Evolutionary conservation across 2,113 vertebrate genomes (phyloP).

Genomic region (Onychostruthus taczanowskii): DNA sequence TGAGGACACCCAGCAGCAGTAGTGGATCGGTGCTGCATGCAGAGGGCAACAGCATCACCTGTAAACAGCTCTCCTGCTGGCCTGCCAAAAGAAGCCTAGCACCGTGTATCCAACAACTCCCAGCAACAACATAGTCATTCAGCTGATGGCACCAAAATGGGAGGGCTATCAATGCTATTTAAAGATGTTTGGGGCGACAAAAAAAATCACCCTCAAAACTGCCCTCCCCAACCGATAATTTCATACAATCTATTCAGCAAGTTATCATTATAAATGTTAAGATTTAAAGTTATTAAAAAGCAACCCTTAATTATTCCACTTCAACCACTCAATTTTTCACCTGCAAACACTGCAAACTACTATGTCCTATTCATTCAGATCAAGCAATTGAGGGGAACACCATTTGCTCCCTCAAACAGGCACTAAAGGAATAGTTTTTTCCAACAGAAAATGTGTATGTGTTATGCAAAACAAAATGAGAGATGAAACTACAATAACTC

Average conservation of each 20-base stretch:
- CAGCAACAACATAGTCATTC: background rate
- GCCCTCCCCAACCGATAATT: background rate
- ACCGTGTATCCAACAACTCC: background rate
- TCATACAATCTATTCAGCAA: background rate
- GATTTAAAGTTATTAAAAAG: background rate
- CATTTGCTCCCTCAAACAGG: background rate
- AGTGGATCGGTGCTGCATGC: fast-evolving
- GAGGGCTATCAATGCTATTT: background rate
- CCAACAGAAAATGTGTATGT: background rate
- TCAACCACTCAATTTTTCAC: background rate
- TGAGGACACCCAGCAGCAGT: background rate
- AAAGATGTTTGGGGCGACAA: background rate
- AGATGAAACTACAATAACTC: background rate
- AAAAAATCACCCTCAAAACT: background rate
- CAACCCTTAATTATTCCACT: background rate
- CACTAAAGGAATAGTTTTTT: background rate
- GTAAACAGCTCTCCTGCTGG: background rate
- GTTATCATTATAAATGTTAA: background rate
- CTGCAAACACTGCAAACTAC: background rate
- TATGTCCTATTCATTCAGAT: background rate
- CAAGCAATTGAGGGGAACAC: background rate
- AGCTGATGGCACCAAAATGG: background rate
- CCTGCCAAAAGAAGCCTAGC: background rate
- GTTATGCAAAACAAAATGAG: background rate
- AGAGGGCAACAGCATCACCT: background rate